These are phyloP conservation scores for Zosterops borbonicus DNA, from an alignment of 2,113 vertebrate species.

Conservation along the genomic window DNA sequence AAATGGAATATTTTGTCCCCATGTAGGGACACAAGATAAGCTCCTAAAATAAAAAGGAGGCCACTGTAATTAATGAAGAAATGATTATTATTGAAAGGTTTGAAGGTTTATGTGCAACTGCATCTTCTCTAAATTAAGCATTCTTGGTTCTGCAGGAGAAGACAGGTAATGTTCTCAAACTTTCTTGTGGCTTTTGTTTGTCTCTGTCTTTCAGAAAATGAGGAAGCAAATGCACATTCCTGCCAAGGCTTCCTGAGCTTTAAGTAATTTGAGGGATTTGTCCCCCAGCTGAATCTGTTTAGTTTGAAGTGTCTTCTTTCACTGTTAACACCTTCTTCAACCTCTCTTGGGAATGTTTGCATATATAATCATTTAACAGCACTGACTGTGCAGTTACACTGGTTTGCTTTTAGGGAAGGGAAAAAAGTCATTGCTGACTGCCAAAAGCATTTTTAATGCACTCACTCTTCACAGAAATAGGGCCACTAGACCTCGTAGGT, in stretches of 20 bases:
- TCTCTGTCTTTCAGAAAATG: neutral
- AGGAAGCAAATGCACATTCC: neutral
- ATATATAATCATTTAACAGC: neutral
- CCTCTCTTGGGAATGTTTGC: neutral
- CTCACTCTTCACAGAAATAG: neutral
- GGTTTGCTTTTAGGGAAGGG: neutral
- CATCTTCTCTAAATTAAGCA: neutral
- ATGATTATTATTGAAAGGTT: neutral
- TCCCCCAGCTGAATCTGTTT: neutral
- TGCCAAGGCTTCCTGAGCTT: neutral
- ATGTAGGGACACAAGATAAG: neutral
- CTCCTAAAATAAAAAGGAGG: neutral
- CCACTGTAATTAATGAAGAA: neutral
- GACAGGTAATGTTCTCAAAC: neutral
- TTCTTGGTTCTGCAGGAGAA: neutral
- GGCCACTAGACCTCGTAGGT: neutral
- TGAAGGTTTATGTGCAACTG: neutral
- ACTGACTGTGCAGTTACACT: neutral
- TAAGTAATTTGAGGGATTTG: neutral
- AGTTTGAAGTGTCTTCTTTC: neutral
- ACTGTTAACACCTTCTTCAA: neutral
- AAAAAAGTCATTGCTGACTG: neutral
- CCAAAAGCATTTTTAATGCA: neutral
- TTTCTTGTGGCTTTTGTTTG: neutral
- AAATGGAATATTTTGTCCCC: neutral